Conservation (phyloP, 2,797 vertebrate genomes). For the Danio albolineatus region DNA sequence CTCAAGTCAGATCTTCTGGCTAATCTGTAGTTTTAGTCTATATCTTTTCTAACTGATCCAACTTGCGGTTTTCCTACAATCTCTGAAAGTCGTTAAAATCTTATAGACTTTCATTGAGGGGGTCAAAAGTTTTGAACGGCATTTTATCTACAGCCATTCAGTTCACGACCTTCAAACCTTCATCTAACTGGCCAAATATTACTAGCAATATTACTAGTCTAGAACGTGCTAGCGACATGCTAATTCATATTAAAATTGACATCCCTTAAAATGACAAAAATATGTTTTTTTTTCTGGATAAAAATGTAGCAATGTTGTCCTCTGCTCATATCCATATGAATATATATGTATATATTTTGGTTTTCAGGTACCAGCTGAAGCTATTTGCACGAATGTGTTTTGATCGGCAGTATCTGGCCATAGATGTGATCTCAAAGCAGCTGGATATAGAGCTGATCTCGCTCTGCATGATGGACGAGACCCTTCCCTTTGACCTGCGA, state of each 20-base stretch:
- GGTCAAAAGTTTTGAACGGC: no score
- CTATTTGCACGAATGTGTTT: slow-evolving; percentile 97
- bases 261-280: neutral
- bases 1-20: no score
- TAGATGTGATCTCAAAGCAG: slow-evolving; percentile 97
- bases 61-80: no score
- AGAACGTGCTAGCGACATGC: no score
- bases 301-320: neutral
- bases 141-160: no score
- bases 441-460: slow-evolving; percentile 96
- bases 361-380: slow-evolving; percentile 94
- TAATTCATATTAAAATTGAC: neutral
- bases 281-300: neutral
- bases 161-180: no score
- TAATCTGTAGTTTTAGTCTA: no score
- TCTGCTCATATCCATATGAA: neutral
- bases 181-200: no score
- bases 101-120: no score
- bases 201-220: no score
- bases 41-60: no score
- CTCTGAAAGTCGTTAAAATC: no score
- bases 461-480: slow-evolving; percentile 97
- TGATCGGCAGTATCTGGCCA: slow-evolving; percentile 97
- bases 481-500: slow-evolving; percentile 92
- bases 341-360: neutral